Percentiles rank a stretch among this genome's conserved stretches.
phyloP scores from a whole-genome alignment of 2,113 vertebrate species.

The Lates calcarifer region DNA sequence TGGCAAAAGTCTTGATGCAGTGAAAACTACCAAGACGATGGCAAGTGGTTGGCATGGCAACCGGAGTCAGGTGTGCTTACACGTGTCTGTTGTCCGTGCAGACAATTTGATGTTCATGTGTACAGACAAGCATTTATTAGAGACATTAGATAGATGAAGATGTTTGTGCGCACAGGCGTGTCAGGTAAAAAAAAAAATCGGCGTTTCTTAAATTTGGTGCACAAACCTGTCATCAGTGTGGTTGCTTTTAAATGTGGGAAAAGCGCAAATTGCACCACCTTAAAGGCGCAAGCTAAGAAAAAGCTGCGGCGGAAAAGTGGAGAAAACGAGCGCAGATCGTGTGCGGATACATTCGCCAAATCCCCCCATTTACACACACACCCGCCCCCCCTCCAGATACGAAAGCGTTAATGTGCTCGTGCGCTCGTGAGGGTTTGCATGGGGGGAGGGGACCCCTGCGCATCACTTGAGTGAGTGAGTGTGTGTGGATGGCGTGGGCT shows the following conservation, averaged over 20 bases:
- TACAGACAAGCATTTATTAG: conserved; percentile 1
- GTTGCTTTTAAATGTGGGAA: not conserved
- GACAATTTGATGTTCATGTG: conserved; percentile 12
- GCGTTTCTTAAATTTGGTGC: not conserved
- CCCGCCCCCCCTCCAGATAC: conserved; percentile 29
- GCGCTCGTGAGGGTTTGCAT: conserved; percentile 54
- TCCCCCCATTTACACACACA: too few species aligned
- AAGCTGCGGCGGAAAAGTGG: not conserved
- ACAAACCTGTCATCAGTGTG: not conserved
- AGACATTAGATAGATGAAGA: not conserved
- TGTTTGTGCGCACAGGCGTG: conserved; percentile 26
- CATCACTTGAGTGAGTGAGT: conserved; percentile 63
- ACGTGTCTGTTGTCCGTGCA: conserved; percentile 45
- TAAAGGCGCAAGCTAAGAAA: not conserved
- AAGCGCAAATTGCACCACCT: not conserved
- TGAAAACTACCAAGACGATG: conserved; percentile 39
- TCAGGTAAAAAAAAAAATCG: too few species aligned
- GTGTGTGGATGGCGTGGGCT: conserved; percentile 77
- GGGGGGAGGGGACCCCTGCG: conserved; percentile 74
- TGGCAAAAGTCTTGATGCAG: conserved; percentile 22
- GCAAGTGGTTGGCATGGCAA: conserved; percentile 78
- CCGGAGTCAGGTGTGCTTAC: conserved; percentile 68
- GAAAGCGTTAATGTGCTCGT: conserved; percentile 56
- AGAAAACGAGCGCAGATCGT: conserved; percentile 11
- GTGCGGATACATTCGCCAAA: conserved; percentile 50